Conservation (phyloP, 1,140 invertebrate species). For the Hyposmocoma kahamanoa region DNA sequence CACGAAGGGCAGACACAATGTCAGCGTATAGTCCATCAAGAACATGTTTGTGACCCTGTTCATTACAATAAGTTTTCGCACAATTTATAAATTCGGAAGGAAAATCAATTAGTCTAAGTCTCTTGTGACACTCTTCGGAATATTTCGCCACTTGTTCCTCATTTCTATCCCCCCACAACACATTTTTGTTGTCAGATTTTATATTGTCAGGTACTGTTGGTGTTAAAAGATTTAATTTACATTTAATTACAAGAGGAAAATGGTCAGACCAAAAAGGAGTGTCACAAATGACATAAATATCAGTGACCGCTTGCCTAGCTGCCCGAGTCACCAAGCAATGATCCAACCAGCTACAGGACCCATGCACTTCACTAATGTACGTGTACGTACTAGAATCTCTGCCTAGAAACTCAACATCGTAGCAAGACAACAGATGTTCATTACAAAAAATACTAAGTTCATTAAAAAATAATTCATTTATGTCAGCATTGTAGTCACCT, state of each 20-base stretch:
- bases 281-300: background rate
- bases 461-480: background rate
- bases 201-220: background rate
- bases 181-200: background rate
- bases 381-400: background rate
- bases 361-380: background rate
- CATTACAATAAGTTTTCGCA: background rate
- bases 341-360: background rate
- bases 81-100: background rate
- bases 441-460: background rate
- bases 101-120: background rate
- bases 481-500: background rate
- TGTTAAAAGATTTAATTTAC: background rate
- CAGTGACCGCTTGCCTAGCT: background rate
- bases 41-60: background rate
- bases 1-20: background rate
- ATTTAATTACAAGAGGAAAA: too few relatives aligned
- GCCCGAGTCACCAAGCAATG: background rate
- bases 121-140: background rate
- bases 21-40: background rate
- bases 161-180: background rate
- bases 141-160: background rate
- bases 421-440: background rate
- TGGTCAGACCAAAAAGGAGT: background rate
- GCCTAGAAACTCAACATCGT: background rate